These are phyloP conservation scores for Progne subis DNA, from an alignment of 2,113 vertebrate species.

Conservation along the genomic window DNA sequence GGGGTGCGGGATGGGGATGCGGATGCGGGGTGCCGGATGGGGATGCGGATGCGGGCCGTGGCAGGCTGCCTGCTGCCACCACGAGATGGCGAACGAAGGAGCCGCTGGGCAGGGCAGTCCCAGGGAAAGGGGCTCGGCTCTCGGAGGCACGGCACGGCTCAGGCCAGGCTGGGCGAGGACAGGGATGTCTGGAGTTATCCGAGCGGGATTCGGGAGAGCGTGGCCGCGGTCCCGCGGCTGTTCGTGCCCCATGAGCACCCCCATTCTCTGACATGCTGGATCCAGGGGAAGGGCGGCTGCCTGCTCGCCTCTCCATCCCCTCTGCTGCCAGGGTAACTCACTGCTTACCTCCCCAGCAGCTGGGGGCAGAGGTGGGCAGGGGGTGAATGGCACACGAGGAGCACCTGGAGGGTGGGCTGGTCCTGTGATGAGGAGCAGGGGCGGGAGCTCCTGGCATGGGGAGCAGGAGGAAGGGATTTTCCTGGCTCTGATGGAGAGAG, in stretches of 20 bases:
- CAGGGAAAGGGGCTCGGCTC: not conserved
- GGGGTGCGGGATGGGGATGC: rapidly evolving
- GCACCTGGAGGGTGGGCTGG: not conserved
- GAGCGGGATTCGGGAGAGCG: not conserved
- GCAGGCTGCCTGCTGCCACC: slow-evolving; percentile 15
- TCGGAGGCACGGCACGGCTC: rapidly evolving
- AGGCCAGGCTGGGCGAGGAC: not conserved
- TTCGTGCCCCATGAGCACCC: rapidly evolving
- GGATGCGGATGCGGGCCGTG: not conserved
- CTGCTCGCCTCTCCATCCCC: not conserved
- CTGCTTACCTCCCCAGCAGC: not conserved
- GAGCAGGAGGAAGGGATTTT: not conserved
- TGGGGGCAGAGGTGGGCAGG: not conserved
- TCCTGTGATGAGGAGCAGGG: not conserved
- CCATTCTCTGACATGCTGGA: rapidly evolving
- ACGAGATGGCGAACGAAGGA: slow-evolving; percentile 64
- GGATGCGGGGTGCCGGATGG: rapidly evolving
- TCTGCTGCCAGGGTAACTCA: rapidly evolving
- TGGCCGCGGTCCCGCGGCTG: rapidly evolving
- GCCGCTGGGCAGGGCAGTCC: not conserved
- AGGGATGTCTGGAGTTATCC: not conserved
- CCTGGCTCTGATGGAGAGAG: rapidly evolving
- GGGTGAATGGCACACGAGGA: not conserved
- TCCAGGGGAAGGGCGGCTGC: not conserved
- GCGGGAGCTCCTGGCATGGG: rapidly evolving